These are phyloP conservation scores for cattle (Bos taurus) DNA, from an alignment of 2,113 vertebrate genomes.

Conservation along the genomic window DNA sequence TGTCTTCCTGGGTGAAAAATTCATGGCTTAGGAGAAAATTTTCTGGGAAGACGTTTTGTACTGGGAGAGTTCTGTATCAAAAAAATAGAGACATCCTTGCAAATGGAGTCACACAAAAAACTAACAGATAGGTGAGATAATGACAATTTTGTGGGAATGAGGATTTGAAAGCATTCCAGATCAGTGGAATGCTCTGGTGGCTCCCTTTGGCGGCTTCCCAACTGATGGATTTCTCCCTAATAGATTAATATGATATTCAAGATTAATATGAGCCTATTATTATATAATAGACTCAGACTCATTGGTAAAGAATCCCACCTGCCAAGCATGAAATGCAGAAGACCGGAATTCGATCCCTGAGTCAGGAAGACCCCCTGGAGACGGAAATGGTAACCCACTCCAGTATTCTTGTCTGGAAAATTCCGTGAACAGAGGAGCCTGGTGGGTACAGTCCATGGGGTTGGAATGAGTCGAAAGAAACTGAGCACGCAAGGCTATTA, in stretches of 20 bases:
- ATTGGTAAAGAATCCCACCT: background rate
- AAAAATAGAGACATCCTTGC: background rate
- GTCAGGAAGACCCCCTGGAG: background rate
- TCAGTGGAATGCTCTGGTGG: background rate
- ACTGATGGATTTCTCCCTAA: background rate
- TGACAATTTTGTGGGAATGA: background rate
- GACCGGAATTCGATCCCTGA: background rate
- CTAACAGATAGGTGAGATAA: background rate
- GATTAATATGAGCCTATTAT: background rate
- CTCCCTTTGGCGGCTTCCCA: background rate
- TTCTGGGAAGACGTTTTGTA: background rate
- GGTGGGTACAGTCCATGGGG: background rate
- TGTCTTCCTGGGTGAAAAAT: background rate
- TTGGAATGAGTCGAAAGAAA: background rate
- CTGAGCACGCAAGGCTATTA: background rate
- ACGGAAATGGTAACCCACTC: background rate
- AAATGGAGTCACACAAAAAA: background rate
- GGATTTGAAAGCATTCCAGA: background rate
- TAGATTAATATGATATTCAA: background rate
- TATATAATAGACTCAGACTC: background rate
- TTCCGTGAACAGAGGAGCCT: background rate
- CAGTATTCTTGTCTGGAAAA: background rate
- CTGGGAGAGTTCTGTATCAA: background rate
- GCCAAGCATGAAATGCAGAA: background rate
- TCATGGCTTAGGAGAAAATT: background rate